Conservation (phyloP, 1,140 invertebrate genomes). For the Sarcophaga bullata region DNA sequence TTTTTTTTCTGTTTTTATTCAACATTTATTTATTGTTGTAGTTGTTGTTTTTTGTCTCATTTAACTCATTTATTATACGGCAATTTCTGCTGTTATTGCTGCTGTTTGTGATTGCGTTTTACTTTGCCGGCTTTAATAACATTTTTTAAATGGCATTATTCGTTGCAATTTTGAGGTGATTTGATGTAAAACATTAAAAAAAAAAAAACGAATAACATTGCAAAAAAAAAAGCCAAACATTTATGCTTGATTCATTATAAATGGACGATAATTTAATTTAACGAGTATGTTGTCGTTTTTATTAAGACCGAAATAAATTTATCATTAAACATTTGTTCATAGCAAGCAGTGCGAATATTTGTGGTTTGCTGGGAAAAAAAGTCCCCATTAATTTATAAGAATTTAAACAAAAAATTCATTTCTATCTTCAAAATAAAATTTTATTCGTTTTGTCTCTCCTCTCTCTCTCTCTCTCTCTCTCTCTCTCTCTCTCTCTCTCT, state of each 20-base stretch:
- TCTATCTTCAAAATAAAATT: too few relatives aligned
- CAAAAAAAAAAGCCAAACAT: neutral
- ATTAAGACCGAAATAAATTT: conserved; percentile 18
- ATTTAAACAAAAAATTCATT: conserved; percentile 1
- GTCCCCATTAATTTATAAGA: neutral
- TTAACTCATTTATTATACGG: neutral
- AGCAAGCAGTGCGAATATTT: neutral
- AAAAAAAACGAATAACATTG: neutral
- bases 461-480: too few relatives aligned
- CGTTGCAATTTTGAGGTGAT: conserved; percentile 42
- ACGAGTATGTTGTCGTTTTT: conserved; percentile 21
- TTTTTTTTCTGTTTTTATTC: conserved; percentile 48
- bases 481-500: too few relatives aligned
- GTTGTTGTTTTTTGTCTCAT: conserved; percentile 50
- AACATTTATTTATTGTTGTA: conserved; percentile 42
- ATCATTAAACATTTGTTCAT: neutral
- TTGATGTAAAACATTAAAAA: conserved; percentile 38
- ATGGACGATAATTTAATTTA: conserved; percentile 25
- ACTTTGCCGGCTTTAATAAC: conserved; percentile 14
- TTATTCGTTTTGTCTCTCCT: too few relatives aligned
- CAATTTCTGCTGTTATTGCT: too few relatives aligned
- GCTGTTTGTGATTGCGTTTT: neutral
- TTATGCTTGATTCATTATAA: conserved; percentile 24
- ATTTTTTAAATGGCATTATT: conserved; percentile 44
- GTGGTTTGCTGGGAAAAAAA: neutral